Evolutionary conservation across 2,888 invertebrate species (phyloP).

Genomic region (Drosophila prolongata): DNA sequence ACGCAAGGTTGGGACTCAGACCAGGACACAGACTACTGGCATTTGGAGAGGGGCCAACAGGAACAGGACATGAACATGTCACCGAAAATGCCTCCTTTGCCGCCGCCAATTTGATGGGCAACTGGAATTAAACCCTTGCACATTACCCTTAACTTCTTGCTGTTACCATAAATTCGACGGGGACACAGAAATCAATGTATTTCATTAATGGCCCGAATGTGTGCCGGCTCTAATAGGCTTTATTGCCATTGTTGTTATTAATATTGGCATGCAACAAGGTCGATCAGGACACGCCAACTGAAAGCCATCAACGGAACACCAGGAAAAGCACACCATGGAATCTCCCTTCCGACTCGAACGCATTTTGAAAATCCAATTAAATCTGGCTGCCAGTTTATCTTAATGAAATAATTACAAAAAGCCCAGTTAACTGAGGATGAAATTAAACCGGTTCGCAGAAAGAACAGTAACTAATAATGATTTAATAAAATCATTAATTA

Average conservation of each 20-base stretch:
- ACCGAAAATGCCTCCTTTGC: constrained; percentile 41
- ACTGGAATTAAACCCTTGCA: constrained; percentile 62
- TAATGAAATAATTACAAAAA: constrained; percentile 41
- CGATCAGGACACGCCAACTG: constrained; percentile 49
- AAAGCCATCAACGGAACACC: constrained; percentile 4
- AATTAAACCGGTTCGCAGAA: neutral
- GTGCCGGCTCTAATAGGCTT: constrained; percentile 80
- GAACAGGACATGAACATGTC: constrained; percentile 55
- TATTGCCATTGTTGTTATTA: constrained; percentile 79
- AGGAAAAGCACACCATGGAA: neutral
- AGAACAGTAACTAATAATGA: too few relatives aligned
- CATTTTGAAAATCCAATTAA: constrained; percentile 40
- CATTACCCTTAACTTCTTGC: constrained; percentile 10
- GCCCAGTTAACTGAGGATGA: neutral
- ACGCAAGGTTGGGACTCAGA: constrained; percentile 79
- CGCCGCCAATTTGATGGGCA: constrained; percentile 56
- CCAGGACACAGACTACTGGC: neutral
- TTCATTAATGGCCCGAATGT: constrained; percentile 78
- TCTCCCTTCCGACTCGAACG: constrained; percentile 1
- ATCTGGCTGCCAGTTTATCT: constrained; percentile 20
- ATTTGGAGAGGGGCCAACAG: constrained; percentile 1
- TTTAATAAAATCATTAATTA: too few relatives aligned
- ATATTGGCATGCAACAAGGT: constrained; percentile 79
- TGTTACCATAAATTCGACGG: constrained; percentile 19
- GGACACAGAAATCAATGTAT: constrained; percentile 78